Percentiles rank a stretch among this genome's conserved stretches.
Evolutionary conservation across 2,113 vertebrate species (phyloP).

Genomic region (Tauraco erythrolophus): DNA sequence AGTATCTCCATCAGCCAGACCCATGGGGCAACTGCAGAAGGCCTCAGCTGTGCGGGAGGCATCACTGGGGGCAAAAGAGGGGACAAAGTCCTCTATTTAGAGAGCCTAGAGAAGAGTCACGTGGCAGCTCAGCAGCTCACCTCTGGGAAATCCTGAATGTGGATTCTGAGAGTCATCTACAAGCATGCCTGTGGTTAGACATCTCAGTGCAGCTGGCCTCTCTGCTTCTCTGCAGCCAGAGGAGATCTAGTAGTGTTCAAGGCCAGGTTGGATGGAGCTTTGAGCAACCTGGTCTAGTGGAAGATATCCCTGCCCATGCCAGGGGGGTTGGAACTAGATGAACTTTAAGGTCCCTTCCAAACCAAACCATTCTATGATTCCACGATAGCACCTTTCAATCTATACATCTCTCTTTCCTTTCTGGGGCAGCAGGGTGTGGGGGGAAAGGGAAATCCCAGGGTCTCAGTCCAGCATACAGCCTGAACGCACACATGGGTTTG

Average conservation of each 20-base stretch:
- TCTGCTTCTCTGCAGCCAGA: not conserved
- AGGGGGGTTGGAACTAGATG: too few relatives aligned
- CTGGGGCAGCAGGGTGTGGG: fast-evolving
- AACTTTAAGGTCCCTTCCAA: too few relatives aligned
- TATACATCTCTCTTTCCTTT: fast-evolving
- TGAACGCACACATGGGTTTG: fast-evolving
- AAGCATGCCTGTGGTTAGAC: too few relatives aligned
- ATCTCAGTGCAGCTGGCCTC: not conserved
- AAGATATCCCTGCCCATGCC: too few relatives aligned
- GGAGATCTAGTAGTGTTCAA: not conserved
- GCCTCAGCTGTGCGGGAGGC: not conserved
- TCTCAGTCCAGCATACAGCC: not conserved
- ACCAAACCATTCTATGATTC: too few relatives aligned
- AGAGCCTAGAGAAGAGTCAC: not conserved
- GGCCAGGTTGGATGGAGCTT: too few relatives aligned
- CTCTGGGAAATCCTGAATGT: not conserved
- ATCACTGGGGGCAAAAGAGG: not conserved
- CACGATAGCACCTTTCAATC: not conserved
- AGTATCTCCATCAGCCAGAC: fast-evolving
- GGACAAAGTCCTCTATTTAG: not conserved
- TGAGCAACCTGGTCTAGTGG: too few relatives aligned
- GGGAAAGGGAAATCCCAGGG: not conserved
- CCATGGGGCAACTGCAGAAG: not conserved
- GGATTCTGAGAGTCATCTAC: not conserved
- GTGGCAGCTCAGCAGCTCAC: too few relatives aligned